Evolutionary conservation across 2,797 vertebrate species (phyloP).

Genomic region (Rhinatrema bivittatum): DNA sequence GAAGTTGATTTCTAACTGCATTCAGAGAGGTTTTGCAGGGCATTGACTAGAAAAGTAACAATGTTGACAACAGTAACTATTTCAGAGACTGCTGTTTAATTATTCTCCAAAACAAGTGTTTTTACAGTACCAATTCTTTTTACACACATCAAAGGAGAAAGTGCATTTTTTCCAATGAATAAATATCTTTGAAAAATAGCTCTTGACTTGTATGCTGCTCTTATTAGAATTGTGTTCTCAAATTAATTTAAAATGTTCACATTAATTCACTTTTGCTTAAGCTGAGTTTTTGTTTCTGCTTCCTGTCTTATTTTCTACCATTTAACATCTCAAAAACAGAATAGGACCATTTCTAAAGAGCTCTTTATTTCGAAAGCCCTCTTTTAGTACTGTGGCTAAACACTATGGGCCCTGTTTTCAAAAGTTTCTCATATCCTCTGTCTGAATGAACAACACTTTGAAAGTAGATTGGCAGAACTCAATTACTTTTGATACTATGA

Average conservation of each 20-base stretch:
- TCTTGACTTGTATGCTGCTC: slow-evolving; percentile 2
- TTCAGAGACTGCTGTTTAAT: slow-evolving; percentile 33
- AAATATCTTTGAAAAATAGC: background rate
- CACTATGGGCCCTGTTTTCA: too few species aligned
- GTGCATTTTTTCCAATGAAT: too few species aligned
- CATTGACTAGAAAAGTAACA: slow-evolving; percentile 34
- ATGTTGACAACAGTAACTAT: slow-evolving; percentile 30
- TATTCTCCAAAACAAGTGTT: slow-evolving; percentile 20
- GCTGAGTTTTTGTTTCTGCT: background rate
- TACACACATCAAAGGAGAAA: slow-evolving; percentile 5
- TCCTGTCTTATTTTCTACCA: background rate
- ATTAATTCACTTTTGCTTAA: background rate
- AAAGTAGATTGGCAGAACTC: too few species aligned
- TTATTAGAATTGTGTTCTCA: background rate
- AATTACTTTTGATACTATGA: too few species aligned
- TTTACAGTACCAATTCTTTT: slow-evolving; percentile 12
- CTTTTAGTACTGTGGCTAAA: too few species aligned
- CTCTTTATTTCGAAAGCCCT: too few species aligned
- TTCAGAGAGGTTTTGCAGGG: slow-evolving; percentile 35
- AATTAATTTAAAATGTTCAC: background rate
- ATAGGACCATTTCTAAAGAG: too few species aligned
- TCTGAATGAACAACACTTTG: too few species aligned
- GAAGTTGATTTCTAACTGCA: slow-evolving; percentile 11
- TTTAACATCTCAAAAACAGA: slow-evolving; percentile 3
- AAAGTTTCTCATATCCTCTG: too few species aligned